These are phyloP conservation scores for Rissa tridactyla DNA, from an alignment of 2,113 vertebrate genomes.

Conservation along the genomic window DNA sequence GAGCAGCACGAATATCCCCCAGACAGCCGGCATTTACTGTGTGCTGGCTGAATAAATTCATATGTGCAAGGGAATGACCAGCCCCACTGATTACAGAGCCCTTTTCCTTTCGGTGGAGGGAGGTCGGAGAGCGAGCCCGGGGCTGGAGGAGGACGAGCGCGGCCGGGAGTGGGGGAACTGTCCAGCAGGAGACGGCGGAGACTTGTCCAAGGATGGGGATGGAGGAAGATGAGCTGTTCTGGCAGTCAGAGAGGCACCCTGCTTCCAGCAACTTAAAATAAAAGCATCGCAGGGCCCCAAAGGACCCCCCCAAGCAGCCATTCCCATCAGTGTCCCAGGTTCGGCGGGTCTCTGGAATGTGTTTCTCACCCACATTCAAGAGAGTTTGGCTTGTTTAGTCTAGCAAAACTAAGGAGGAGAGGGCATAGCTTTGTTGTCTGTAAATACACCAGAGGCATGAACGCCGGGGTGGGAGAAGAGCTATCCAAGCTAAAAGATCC, in stretches of 20 bases:
- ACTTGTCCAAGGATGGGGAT: neutral
- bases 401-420: conserved; percentile 35
- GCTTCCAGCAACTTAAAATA: neutral
- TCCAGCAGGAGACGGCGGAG: neutral
- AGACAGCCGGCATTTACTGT: neutral
- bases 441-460: conserved; percentile 36
- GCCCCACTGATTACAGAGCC: neutral
- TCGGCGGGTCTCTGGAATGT: conserved; percentile 1
- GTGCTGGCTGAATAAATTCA: neutral
- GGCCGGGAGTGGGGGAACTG: neutral
- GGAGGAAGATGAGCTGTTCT: neutral
- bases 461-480: neutral
- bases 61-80: neutral
- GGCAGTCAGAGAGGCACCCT: neutral
- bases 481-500: neutral
- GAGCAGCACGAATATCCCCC: neutral
- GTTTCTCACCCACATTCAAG: conserved; percentile 31
- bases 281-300: neutral
- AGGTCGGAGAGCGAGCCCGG: rapidly evolving
- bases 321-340: neutral
- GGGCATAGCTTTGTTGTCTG: conserved; percentile 18
- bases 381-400: conserved; percentile 39
- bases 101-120: neutral
- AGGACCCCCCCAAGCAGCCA: neutral
- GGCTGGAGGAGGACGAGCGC: neutral